These are phyloP conservation scores for Melieria crassipennis DNA, from an alignment of 2,888 invertebrate species.

Conservation along the genomic window DNA sequence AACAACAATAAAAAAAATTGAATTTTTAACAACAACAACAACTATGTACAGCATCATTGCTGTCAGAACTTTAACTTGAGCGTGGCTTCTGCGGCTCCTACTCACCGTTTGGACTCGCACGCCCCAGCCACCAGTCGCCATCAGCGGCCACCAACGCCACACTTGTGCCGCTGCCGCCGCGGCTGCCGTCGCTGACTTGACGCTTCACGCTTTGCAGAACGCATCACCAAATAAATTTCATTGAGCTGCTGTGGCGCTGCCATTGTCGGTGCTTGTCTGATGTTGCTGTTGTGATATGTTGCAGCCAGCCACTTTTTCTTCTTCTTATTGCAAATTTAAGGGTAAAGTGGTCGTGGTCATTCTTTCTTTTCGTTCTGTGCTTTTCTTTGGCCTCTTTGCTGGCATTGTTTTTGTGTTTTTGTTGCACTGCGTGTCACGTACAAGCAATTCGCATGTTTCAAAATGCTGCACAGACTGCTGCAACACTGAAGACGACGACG, in stretches of 20 bases:
- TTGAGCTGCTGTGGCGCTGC: slow-evolving; percentile 46
- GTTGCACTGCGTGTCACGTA: slow-evolving; percentile 60
- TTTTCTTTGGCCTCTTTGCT: neutral
- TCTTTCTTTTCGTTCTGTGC: neutral
- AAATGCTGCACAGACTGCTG: slow-evolving; percentile 9
- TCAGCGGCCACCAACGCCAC: slow-evolving; percentile 27
- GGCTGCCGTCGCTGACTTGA: slow-evolving; percentile 53
- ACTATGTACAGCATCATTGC: neutral
- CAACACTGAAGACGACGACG: no score
- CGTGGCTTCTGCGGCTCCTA: no score
- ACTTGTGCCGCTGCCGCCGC: slow-evolving; percentile 38
- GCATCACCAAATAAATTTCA: slow-evolving; percentile 64
- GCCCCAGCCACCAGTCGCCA: slow-evolving; percentile 25
- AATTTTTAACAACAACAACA: slow-evolving; percentile 1
- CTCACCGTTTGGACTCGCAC: no score
- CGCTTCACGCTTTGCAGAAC: slow-evolving; percentile 52
- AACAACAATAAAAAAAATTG: neutral
- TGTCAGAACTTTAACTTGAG: no score
- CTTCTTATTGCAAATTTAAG: neutral
- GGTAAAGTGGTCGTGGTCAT: neutral
- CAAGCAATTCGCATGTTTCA: slow-evolving; percentile 64
- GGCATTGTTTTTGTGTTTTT: slow-evolving; percentile 35
- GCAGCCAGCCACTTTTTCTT: neutral
- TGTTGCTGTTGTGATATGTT: neutral
- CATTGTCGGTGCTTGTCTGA: neutral